Evolutionary conservation across 2,797 vertebrate species (phyloP).

Genomic region (Diceros bicornis): DNA sequence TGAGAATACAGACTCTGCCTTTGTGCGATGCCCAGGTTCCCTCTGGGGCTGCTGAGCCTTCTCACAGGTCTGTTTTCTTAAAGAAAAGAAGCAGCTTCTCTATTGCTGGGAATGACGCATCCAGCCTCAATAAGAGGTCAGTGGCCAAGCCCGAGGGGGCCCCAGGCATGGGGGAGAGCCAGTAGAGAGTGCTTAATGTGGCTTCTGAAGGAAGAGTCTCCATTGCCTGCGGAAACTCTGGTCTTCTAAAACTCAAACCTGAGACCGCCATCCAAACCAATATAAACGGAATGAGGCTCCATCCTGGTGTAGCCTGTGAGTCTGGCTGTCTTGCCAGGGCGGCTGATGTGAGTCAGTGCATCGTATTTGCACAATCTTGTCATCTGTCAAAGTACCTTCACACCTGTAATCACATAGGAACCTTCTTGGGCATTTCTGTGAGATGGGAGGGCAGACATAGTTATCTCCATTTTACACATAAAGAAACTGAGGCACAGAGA

Average conservation of each 20-base stretch:
- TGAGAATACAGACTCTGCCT: slow-evolving; percentile 21
- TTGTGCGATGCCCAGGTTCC: neutral
- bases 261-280: neutral
- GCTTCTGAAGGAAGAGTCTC: neutral
- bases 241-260: neutral
- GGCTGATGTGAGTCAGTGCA: neutral
- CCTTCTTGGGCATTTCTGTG: neutral
- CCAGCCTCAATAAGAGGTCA: neutral
- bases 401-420: neutral
- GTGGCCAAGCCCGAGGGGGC: neutral
- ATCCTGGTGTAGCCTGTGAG: fast-evolving
- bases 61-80: slow-evolving; percentile 39
- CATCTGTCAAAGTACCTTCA: neutral
- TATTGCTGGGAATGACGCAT: neutral
- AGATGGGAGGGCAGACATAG: neutral
- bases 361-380: neutral
- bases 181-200: neutral
- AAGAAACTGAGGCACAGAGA: neutral
- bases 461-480: neutral
- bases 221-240: neutral
- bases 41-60: neutral
- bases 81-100: slow-evolving; percentile 30
- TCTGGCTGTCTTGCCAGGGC: neutral
- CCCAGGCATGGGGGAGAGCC: fast-evolving
- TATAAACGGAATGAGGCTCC: neutral